Evolutionary conservation across 2,113 vertebrate genomes (phyloP).

Genomic region (Hyperopisus bebe): DNA sequence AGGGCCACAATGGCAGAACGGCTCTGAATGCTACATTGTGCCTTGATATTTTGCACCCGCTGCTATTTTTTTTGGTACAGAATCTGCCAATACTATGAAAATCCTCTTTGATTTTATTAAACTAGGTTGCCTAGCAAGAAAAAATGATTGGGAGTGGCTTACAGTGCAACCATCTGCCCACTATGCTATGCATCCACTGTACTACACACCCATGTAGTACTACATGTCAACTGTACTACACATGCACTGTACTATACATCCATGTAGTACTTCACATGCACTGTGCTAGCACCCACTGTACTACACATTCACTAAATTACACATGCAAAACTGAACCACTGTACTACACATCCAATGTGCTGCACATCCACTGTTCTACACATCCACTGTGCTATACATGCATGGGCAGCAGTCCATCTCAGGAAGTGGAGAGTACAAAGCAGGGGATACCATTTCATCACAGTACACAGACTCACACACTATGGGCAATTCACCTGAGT

Average conservation of each 20-base stretch:
- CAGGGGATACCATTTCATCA: not conserved
- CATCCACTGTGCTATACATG: not conserved
- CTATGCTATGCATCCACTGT: not conserved
- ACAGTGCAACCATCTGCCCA: not conserved
- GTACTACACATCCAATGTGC: not conserved
- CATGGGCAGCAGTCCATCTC: not conserved
- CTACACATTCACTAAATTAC: not conserved
- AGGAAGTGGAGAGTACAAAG: not conserved
- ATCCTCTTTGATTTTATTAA: constrained; percentile 7
- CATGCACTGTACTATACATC: not conserved
- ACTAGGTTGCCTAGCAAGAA: not conserved
- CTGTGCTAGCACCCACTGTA: not conserved
- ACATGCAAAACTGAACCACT: not conserved
- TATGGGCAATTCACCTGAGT: not conserved
- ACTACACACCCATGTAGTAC: not conserved
- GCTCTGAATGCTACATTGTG: not conserved
- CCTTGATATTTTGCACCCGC: not conserved
- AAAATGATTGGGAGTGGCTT: not conserved
- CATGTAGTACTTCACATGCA: not conserved
- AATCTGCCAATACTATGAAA: not conserved
- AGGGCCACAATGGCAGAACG: not conserved
- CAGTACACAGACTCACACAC: not conserved
- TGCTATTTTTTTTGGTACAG: not conserved
- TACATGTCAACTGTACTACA: not conserved
- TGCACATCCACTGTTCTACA: not conserved